Base-by-base conservation (phyloP, 2,797 vertebrate genomes). In the Halcyon leucocephala region DNA sequence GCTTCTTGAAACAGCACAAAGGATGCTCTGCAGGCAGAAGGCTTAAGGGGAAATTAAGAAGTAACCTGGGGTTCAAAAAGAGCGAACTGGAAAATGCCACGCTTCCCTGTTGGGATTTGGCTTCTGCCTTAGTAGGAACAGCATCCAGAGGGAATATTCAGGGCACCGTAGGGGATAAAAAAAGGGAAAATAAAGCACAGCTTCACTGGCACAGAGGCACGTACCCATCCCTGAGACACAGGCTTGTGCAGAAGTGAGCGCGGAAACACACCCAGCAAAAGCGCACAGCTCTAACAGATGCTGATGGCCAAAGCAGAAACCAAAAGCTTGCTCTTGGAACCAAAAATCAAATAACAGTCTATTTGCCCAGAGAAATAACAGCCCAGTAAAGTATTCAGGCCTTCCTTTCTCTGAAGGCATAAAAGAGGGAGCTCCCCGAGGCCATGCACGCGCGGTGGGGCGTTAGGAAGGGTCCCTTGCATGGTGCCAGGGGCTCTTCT, bases 321-420 rank as follows among this genome's bases (percentile, higher is more conserved):
- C 44, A 89, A 33, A 93, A 91, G 37, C 81, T 79, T 91, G 65
- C 54, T 93, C 26, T 60, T 80, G 41, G 67, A 82, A 91, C 12
- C 54, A 84, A 89, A 94, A 82, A 61, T 78, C 85, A 79, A 93
- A 42, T 48, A 95, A 70, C 44, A 86, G 7, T 39, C 66, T 93
- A 13, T 95, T 95, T 90, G 33, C 70, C 12, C 48, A 78, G 87
- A 94, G 46, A 96, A 97, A 76, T 83, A 94, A 58, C 74, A 67
- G 35, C 49, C 64, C n/a, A 81, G 73, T 44, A 83, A 84, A 85
- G n/a, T 14, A 49, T 72, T 82, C 13, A 12, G 6, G 0, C 11
- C 49, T 73, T 37, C 17, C 49, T 46, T 48, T 42, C 82, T 21
- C 3, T 55, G 82, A 57, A 88, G 93, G 76, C 58, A 72, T 69